Conservation (phyloP, 2,797 vertebrate genomes). For the Anabacerthia variegaticeps region DNA sequence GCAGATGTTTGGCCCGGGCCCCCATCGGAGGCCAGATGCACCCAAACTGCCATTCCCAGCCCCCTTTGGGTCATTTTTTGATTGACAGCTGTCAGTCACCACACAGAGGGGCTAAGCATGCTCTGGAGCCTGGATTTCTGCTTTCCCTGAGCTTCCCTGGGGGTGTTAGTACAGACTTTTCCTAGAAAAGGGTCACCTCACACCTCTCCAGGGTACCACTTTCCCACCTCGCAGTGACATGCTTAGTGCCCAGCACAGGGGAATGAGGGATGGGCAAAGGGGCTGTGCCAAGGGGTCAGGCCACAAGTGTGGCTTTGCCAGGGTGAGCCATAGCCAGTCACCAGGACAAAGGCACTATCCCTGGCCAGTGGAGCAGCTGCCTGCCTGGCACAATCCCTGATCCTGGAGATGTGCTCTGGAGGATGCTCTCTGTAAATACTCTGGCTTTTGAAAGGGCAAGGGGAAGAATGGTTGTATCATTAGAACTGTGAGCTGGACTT, state of each 20-base stretch:
- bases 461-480: neutral
- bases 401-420: neutral
- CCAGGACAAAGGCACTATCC: accelerated
- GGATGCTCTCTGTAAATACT: neutral
- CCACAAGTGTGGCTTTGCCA: neutral
- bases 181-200: neutral
- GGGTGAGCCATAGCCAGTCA: neutral
- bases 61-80: neutral
- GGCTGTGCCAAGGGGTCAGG: accelerated
- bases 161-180: neutral
- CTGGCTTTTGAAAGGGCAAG: neutral
- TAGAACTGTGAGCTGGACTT: neutral
- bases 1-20: neutral
- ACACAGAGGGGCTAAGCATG: accelerated
- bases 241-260: accelerated
- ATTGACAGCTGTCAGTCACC: neutral
- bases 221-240: accelerated
- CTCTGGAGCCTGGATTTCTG: neutral
- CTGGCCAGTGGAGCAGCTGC: neutral
- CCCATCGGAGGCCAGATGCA: neutral
- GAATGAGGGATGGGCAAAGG: neutral
- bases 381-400: neutral
- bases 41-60: neutral
- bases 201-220: neutral
- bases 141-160: neutral